phyloP scores from a whole-genome alignment of 2,113 vertebrate genomes.

The Dicerorhinus sumatrensis region DNA sequence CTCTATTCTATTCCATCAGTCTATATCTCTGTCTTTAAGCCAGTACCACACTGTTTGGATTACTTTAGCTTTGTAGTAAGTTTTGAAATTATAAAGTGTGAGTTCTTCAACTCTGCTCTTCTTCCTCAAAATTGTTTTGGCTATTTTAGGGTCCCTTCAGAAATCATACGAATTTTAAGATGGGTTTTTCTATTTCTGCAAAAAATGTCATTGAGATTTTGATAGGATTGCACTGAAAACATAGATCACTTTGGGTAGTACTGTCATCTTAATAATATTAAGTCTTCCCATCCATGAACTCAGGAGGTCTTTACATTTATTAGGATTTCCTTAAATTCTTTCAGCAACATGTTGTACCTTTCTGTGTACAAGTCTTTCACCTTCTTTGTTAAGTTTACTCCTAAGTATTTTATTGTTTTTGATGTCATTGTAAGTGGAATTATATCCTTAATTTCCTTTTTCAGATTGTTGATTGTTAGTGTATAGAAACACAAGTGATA shows the following conservation, averaged over 20 bases:
- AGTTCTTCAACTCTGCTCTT: neutral
- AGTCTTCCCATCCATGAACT: neutral
- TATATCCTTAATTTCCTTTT: neutral
- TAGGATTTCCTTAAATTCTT: neutral
- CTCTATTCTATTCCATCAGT: neutral
- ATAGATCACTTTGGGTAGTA: neutral
- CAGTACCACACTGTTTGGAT: neutral
- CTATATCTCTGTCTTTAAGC: neutral
- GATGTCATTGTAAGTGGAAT: neutral
- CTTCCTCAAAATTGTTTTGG: neutral
- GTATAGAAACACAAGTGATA: neutral
- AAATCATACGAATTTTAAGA: neutral
- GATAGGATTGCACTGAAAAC: neutral
- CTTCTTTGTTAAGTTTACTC: neutral
- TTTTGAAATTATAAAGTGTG: neutral
- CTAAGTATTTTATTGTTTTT: neutral
- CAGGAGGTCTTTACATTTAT: neutral
- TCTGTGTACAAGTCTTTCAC: neutral
- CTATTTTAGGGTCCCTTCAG: neutral
- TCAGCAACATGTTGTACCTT: neutral
- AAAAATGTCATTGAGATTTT: neutral
- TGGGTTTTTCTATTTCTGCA: neutral
- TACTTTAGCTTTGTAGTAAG: neutral
- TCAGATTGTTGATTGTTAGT: neutral
- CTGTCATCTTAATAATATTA: neutral